Percentiles rank a stretch among this genome's conserved stretches.
Conservation (phyloP, 2,797 vertebrate species). For the Taeniopygia guttata region DNA sequence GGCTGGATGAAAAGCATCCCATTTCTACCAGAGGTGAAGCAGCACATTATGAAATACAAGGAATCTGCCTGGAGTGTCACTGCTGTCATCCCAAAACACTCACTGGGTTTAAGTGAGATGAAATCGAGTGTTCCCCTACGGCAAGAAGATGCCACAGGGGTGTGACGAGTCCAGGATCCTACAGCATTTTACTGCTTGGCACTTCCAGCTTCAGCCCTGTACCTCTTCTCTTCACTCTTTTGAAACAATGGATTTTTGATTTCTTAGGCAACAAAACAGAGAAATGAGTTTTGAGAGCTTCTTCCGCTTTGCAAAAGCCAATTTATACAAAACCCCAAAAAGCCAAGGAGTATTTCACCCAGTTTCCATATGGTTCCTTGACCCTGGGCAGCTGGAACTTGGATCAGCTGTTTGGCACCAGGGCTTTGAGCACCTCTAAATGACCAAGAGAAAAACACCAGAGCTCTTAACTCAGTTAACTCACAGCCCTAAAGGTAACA, state of each 20-base stretch:
- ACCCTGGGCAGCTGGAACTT: accelerated
- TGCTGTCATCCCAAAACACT: accelerated
- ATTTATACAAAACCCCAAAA: background rate
- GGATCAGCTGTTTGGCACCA: background rate
- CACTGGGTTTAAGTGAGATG: accelerated
- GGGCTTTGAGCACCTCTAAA: background rate
- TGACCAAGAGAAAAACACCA: background rate
- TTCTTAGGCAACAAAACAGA: background rate
- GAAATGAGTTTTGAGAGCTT: background rate
- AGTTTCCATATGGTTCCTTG: accelerated
- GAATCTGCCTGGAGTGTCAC: background rate
- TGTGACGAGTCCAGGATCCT: background rate
- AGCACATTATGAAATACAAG: background rate
- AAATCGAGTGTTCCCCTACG: accelerated
- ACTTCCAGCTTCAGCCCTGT: background rate
- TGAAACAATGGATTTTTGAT: background rate
- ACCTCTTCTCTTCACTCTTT: background rate
- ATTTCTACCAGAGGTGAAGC: background rate
- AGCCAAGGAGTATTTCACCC: background rate
- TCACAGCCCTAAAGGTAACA: background rate
- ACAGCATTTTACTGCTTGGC: background rate
- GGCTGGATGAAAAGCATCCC: background rate
- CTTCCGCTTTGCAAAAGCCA: background rate
- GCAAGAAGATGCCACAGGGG: background rate
- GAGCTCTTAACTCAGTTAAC: background rate